phyloP scores from a whole-genome alignment of 2,113 vertebrate species.

The Passer domesticus region DNA sequence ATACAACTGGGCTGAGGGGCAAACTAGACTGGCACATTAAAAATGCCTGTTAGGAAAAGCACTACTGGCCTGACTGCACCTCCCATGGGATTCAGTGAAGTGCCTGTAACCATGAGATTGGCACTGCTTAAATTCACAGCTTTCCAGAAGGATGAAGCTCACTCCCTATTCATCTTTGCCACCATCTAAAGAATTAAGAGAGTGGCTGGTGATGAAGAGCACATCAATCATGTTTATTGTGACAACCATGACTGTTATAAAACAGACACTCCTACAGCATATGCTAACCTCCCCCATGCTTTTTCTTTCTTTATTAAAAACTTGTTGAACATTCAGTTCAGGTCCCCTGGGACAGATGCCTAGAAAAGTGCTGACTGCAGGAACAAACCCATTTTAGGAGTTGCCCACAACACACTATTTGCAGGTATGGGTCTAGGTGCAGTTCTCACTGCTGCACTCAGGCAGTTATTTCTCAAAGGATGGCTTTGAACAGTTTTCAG shows the following conservation, averaged over 20 bases:
- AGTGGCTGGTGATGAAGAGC: constrained; percentile 50
- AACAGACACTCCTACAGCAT: constrained; percentile 56
- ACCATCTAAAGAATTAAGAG: constrained; percentile 50
- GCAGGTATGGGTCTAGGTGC: not conserved
- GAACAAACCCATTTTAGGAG: not conserved
- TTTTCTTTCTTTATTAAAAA: not conserved
- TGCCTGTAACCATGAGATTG: constrained; percentile 21
- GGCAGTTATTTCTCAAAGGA: not conserved
- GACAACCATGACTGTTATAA: constrained; percentile 61
- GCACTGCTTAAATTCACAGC: constrained; percentile 40
- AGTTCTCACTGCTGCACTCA: not conserved
- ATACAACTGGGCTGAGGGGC: not conserved
- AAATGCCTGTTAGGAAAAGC: constrained; percentile 7
- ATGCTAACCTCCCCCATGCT: not conserved
- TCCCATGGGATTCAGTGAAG: not conserved
- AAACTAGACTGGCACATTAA: constrained; percentile 8
- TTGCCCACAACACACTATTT: not conserved
- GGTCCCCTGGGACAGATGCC: not conserved
- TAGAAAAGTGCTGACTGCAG: not conserved
- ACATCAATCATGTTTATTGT: constrained; percentile 66
- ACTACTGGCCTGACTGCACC: not conserved
- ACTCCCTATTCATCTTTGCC: constrained; percentile 52
- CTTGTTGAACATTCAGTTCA: not conserved
- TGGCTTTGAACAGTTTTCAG: not conserved
- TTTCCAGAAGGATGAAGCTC: constrained; percentile 17